Conservation (phyloP, 2,113 vertebrate genomes). For the Pungitius pungitius region DNA sequence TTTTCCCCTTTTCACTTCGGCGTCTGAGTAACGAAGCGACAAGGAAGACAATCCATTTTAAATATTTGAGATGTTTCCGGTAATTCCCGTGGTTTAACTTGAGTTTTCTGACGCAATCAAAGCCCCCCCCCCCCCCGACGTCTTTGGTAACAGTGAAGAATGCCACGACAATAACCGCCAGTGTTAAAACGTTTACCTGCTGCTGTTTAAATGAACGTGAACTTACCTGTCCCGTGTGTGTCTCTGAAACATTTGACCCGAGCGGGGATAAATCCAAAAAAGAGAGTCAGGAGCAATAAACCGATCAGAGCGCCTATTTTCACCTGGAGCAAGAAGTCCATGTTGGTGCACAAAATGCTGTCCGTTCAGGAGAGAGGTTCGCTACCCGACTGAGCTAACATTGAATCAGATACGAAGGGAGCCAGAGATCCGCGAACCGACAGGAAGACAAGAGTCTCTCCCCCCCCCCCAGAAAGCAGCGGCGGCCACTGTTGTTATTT, state of each 20-base stretch:
- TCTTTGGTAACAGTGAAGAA: neutral
- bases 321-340: slow-evolving; percentile 81
- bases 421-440: too few species aligned
- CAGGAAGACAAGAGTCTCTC: neutral
- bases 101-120: neutral
- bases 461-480: neutral
- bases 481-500: neutral
- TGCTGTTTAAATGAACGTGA: neutral
- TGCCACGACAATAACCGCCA: neutral
- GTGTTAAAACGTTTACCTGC: neutral
- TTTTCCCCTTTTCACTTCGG: slow-evolving; percentile 2
- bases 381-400: neutral
- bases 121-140: fast-evolving
- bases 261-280: slow-evolving; percentile 82
- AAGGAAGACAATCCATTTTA: neutral
- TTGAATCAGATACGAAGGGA: neutral
- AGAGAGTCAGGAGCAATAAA: slow-evolving; percentile 77
- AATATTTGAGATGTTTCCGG: neutral
- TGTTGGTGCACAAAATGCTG: neutral
- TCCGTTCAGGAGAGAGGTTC: neutral
- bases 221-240: slow-evolving; percentile 77
- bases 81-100: neutral
- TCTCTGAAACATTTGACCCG: slow-evolving; percentile 78
- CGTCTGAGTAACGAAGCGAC: neutral
- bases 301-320: slow-evolving; percentile 80